Base-by-base conservation (phyloP, 2,797 vertebrate genomes). In the Siniperca undulata region DNA sequence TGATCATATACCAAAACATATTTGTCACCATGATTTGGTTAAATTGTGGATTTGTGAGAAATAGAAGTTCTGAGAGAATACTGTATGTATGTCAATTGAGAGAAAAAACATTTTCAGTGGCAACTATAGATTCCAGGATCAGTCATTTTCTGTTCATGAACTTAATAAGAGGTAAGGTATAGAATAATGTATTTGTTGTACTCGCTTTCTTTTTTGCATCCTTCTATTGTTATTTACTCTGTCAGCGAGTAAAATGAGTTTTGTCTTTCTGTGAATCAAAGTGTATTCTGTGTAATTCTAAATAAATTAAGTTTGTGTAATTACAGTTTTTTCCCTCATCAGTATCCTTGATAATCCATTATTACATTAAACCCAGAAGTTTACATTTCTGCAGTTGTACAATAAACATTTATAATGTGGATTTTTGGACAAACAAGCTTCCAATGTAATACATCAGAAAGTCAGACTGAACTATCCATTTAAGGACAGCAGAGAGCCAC, bases 261-360 rank as follows among this genome's bases (percentile, higher is more conserved):
- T 9, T 71, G 44, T 65, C n/a, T 55, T 62, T 80, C 44, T 82
- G 69, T 86, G 50, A 84, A 60, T 74, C 67, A 64, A 65, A 1
- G 40, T 82, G 7, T 62, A 24, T 78, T 81, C 10, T 67, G 30
- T 74, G 60, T 74, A n/a, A 77, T 82, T 81, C 53, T 70, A 64
- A 90, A 89, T 91, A 88, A 90, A 93, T 66, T 0, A 36, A 42
- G 16, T 74, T 70, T 62, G 17, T 77, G 3, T 84, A 72, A 64
- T 58, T 19, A 20, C 34, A 30, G 0, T 14, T 60, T 73, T 71
- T 27, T 74, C 34, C 3, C 3, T 69, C 44, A 24, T 76, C 13
- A 59, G 2, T 64, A 20, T 70, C 48, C 11, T 53, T 11, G 16
- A 17, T 52, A 17, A 53, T 46, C 13, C 4, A 50, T 46, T 14